Evolutionary conservation across 2,888 invertebrate species (phyloP).

Genomic region (Drosophila mayaguana): DNA sequence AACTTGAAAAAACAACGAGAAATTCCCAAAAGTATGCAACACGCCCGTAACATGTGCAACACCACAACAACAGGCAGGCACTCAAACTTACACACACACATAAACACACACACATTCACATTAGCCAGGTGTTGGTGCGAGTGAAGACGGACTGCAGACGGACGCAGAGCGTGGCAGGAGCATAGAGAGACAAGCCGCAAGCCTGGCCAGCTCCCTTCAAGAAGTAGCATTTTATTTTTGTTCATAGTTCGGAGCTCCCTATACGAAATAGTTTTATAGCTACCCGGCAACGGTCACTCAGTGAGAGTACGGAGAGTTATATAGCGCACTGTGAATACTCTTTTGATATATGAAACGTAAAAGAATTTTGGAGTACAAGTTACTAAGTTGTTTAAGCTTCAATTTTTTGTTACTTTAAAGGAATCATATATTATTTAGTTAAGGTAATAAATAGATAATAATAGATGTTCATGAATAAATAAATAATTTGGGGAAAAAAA

Average conservation of each 20-base stretch:
- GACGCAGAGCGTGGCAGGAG: slow-evolving; percentile 1
- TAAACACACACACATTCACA: slow-evolving; percentile 30
- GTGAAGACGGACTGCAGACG: slow-evolving; percentile 31
- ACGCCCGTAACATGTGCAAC: slow-evolving; percentile 45
- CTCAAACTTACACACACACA: slow-evolving; percentile 21
- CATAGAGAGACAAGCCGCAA: slow-evolving; percentile 51
- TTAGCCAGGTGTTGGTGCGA: slow-evolving; percentile 63
- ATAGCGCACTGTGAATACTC: slow-evolving; percentile 13
- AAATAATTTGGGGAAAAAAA: too few relatives aligned
- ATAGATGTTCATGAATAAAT: too few relatives aligned
- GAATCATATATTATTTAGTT: too few relatives aligned
- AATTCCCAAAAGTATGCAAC: slow-evolving; percentile 68
- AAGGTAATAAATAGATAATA: too few relatives aligned
- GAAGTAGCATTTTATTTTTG: slow-evolving; percentile 56
- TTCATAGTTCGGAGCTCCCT: slow-evolving; percentile 31
- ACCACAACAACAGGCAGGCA: slow-evolving; percentile 9
- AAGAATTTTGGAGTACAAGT: too few relatives aligned
- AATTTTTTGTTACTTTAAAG: too few relatives aligned
- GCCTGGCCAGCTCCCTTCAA: slow-evolving; percentile 55
- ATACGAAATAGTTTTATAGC: slow-evolving; percentile 77
- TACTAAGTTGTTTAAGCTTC: too few relatives aligned
- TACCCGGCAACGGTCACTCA: slow-evolving; percentile 57
- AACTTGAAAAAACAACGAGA: slow-evolving; percentile 9
- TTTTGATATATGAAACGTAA: neutral
- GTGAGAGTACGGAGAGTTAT: too few relatives aligned